These are phyloP conservation scores for Cancer borealis DNA, from an alignment of 2,888 invertebrate genomes.

Conservation along the genomic window DNA sequence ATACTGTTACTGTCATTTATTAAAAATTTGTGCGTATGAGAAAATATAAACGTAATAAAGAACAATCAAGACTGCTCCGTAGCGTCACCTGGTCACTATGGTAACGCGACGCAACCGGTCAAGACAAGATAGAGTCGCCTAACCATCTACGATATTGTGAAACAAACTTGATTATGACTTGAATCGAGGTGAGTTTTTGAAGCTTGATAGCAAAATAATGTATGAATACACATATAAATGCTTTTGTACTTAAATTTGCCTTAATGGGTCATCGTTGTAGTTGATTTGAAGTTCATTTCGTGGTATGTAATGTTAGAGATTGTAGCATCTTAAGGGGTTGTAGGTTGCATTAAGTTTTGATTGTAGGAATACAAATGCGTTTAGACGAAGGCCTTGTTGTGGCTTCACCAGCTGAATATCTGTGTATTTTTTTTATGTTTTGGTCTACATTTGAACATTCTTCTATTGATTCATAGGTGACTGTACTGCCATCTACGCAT, in stretches of 20 bases:
- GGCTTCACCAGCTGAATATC: background rate
- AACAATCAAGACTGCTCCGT: background rate
- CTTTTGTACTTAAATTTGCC: background rate
- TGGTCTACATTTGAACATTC: no score
- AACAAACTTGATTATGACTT: background rate
- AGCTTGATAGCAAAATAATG: background rate
- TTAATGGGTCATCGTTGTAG: no score
- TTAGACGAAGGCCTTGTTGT: background rate
- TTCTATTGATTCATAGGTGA: no score
- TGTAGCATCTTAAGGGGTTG: background rate
- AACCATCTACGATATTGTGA: background rate
- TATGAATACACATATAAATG: background rate
- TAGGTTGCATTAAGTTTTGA: background rate
- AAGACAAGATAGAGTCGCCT: background rate
- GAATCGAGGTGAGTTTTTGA: background rate
- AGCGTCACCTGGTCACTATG: background rate
- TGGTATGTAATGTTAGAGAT: background rate
- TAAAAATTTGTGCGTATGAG: no score
- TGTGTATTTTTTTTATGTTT: no score
- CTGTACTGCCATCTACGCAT: no score
- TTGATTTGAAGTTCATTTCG: background rate
- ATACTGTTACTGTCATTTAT: no score
- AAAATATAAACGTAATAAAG: no score
- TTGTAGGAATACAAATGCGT: background rate
- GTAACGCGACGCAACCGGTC: background rate